Base-by-base conservation (phyloP, 2,888 invertebrate genomes). In the Spilosoma lubricipeda region DNA sequence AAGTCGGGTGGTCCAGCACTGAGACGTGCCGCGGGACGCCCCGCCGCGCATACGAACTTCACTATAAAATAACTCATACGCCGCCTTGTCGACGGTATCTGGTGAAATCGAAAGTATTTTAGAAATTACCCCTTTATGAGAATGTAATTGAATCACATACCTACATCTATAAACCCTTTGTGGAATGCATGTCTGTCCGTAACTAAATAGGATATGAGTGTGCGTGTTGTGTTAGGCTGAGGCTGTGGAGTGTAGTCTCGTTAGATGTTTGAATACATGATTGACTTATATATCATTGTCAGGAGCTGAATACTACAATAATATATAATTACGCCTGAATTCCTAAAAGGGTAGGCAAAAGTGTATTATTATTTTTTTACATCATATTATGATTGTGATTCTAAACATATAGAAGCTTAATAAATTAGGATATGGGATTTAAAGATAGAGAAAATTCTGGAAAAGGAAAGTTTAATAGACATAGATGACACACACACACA, bases 1-100 rank as follows among this genome's bases (percentile, higher is more conserved):
- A n/a, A 64, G 84, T 87, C 90, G 92, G 93, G 92, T 93, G 93
- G 93, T 93, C 92, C 86, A 78, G 74, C 83, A 82, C 82, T 88
- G 84, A 71, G 71, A 87, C 85, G 86, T 76, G 85, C 87, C 87
- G 87, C 87, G 85, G 82, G 82, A 88, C 88, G 84, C 86, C 91
- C 92, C 87, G 91, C 91, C 89, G 93, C 74, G 92, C 91, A 89
- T 90, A 88, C 89, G 89, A 84, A 85, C 86, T 69, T 72, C 45
- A 33, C 66, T 71, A 67, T 80, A 79, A 74, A 74, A 82, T 84
- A 82, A 76, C 78, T 83, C 80, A 77, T 76, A 75, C 36, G 69
- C 52, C 56, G 77, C 30, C 64, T 77, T 75, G 76, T 77, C 77
- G 69, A 68, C 80, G 67, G 67, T 77, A 76, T 78, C 77, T 70